Evolutionary conservation across 2,797 vertebrate genomes (phyloP).

Genomic region (Cephalopachus bancanus): DNA sequence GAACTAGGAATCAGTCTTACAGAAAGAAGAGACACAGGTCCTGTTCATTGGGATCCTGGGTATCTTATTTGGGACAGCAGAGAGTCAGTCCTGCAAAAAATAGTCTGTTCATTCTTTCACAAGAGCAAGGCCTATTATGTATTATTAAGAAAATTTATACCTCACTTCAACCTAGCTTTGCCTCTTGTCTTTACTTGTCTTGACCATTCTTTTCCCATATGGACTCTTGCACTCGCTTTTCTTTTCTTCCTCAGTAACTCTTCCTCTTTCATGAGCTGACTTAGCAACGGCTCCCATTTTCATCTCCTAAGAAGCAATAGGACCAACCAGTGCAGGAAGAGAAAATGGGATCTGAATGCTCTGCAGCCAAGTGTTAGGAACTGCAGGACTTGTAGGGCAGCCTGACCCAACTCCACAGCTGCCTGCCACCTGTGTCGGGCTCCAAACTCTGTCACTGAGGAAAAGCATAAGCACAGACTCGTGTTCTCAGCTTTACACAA

Average conservation of each 20-base stretch:
- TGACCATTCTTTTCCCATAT: neutral
- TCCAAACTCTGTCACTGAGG: neutral
- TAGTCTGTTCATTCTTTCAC: neutral
- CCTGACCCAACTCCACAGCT: neutral
- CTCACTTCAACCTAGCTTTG: neutral
- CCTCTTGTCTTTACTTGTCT: neutral
- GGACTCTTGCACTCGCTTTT: neutral
- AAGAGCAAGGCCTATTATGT: neutral
- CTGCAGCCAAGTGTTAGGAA: neutral
- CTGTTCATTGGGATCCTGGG: neutral
- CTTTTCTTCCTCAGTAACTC: neutral
- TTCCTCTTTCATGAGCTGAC: neutral
- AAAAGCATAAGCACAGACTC: neutral
- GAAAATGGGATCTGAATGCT: neutral
- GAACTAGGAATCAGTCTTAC: neutral
- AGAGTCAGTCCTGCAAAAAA: neutral
- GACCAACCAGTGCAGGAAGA: neutral
- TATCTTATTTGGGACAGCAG: too few species aligned
- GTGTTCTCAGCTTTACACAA: neutral
- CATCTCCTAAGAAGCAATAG: neutral
- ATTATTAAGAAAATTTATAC: neutral
- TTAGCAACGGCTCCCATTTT: neutral
- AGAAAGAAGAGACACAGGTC: neutral
- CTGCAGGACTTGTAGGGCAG: neutral
- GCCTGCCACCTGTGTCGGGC: neutral